These are phyloP conservation scores for Periparus ater DNA, from an alignment of 2,797 vertebrate genomes.

Conservation along the genomic window DNA sequence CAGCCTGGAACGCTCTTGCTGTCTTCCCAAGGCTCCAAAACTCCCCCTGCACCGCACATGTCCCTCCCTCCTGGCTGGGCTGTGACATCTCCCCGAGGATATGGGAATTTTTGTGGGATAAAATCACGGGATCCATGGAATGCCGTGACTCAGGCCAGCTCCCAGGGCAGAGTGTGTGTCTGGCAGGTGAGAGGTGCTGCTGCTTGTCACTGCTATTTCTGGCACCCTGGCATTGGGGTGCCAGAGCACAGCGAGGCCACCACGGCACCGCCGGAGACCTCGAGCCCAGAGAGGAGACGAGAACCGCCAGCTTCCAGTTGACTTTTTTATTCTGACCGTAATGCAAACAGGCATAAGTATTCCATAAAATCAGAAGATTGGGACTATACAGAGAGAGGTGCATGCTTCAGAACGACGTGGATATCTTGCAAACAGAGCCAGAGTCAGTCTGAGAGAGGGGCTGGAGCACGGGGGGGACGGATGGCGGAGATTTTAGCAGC, in stretches of 20 bases:
- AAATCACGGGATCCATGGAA: rapidly evolving
- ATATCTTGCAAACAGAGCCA: constrained; percentile 62
- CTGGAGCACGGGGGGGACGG: constrained; percentile 48
- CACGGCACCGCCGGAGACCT: neutral
- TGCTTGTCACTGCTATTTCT: neutral
- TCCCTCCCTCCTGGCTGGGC: neutral
- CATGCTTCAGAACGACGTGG: constrained; percentile 76
- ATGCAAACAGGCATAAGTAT: constrained; percentile 83
- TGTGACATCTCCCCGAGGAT: neutral
- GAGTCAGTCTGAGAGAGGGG: constrained; percentile 51
- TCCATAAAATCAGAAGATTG: constrained; percentile 73
- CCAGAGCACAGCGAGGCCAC: neutral
- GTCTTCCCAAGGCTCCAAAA: neutral
- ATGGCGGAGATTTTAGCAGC: constrained; percentile 72
- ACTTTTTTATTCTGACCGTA: constrained; percentile 75
- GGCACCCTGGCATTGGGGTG: neutral
- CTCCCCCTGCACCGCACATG: rapidly evolving
- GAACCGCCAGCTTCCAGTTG: neutral
- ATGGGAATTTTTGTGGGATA: too few relatives aligned
- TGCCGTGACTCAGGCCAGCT: neutral
- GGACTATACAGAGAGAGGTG: constrained; percentile 75
- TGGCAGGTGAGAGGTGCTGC: neutral
- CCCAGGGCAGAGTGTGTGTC: neutral
- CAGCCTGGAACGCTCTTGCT: neutral
- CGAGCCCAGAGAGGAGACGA: neutral